Conservation (phyloP, 2,797 vertebrate genomes). For the Danio aesculapii region DNA sequence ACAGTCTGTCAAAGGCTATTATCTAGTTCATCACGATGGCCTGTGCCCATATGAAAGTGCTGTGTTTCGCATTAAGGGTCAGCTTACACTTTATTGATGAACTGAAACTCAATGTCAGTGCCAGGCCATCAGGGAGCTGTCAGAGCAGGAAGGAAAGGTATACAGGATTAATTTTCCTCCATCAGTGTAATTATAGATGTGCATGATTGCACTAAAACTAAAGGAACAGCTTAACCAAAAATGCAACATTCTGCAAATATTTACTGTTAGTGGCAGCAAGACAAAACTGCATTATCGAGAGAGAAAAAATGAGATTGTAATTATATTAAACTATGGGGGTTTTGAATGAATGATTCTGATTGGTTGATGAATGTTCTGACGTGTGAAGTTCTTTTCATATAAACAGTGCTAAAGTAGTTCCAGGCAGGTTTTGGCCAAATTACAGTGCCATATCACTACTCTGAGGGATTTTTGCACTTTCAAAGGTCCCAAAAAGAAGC, state of each 20-base stretch:
- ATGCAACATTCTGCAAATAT: not conserved
- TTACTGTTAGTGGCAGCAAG: not conserved
- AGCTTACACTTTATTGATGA: slow-evolving; percentile 31
- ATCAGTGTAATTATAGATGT: slow-evolving; percentile 10
- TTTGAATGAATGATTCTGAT: too few species aligned
- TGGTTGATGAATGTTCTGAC: too few species aligned
- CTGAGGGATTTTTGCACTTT: too few species aligned
- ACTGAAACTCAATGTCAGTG: slow-evolving; percentile 29
- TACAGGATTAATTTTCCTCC: slow-evolving; percentile 19
- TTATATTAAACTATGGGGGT: too few species aligned
- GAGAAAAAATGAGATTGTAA: too few species aligned
- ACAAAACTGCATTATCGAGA: too few species aligned
- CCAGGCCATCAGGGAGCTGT: slow-evolving; percentile 10
- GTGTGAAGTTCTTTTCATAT: too few species aligned
- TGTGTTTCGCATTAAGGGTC: slow-evolving; percentile 34
- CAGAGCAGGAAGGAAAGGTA: slow-evolving; percentile 27
- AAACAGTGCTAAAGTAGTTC: too few species aligned
- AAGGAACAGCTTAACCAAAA: not conserved
- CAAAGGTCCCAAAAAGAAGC: too few species aligned
- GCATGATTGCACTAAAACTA: not conserved
- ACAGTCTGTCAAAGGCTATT: slow-evolving; percentile 27
- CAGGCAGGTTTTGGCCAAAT: too few species aligned
- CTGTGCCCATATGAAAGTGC: slow-evolving; percentile 2
- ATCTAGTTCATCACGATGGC: slow-evolving; percentile 25
- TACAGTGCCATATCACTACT: too few species aligned